Evolutionary conservation across 1,140 invertebrate species (phyloP), one percentile per base, ranked within the genome.

Genomic region (Sycobia sp.): DNA sequence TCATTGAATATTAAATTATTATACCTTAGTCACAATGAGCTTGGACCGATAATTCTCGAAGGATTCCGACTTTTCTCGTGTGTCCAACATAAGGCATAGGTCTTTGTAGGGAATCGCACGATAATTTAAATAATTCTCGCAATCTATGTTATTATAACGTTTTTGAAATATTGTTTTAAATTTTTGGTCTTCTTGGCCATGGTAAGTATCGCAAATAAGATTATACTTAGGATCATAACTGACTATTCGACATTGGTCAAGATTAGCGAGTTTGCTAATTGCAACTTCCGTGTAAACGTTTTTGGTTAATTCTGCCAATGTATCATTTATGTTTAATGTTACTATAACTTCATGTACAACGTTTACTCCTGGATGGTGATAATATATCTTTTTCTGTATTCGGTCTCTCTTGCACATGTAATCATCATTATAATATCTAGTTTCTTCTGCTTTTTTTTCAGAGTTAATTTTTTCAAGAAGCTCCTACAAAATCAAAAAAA

Each of bases 191-290:
- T 32, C 29, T 32, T 32, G 29, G 11, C 29, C 8, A 13, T 32
- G 23, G 32, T 60, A 53, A 22, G 9, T 20, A 1, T 10, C 22
- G 25, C 54, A 25, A 5, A 67, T n/a, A 14, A 67, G 18, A 34
- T 53, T 23, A 32, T 53, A 58, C 3, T 41, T 9, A 14, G 13
- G 4, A 32, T 44, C 87, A 71, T 91, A 94, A 58, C 83, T 86
- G 2, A 93, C 90, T 18, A 94, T 78, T 3, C 91, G 86, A 70
- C 90, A 91, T 59, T 88, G 86, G 34, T 88, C 84, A 1, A 87
- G 55, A 11, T 86, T 83, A 5, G 89, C 84, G 60, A 85, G 67
- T 11, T 78, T 79, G 32, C 87, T 79, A 29, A 92, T 74, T 54
- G 85, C 82, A 38, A 91, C 85, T 68, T 83, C 77, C 70, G 85